These are phyloP conservation scores for Lasioglossum pauxillum DNA, from an alignment of 2,888 invertebrate species.

Conservation along the genomic window DNA sequence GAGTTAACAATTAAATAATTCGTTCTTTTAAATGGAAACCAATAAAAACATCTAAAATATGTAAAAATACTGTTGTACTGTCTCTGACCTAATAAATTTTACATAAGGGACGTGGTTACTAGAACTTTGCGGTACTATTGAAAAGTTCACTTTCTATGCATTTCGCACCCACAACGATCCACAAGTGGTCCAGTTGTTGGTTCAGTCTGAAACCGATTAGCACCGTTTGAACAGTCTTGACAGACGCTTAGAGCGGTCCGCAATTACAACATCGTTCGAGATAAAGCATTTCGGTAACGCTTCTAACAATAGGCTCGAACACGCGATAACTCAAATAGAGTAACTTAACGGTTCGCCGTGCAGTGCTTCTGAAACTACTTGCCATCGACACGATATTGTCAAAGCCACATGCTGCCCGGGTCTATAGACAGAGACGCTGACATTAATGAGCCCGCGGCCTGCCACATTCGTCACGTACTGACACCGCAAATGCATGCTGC, in stretches of 20 bases:
- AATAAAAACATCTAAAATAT: neutral
- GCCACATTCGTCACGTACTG: constrained; percentile 34
- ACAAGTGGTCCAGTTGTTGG: neutral
- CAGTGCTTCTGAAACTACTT: constrained; percentile 54
- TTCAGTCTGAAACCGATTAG: neutral
- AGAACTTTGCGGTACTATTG: neutral
- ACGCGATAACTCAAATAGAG: neutral
- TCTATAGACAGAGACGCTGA: constrained; percentile 23
- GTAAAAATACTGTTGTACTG: neutral
- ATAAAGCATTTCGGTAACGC: neutral
- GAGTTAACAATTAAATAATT: neutral
- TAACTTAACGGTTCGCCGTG: constrained; percentile 2
- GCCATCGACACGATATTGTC: constrained; percentile 47
- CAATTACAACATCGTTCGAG: neutral
- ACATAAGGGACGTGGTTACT: neutral
- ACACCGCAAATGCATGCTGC: constrained; percentile 46
- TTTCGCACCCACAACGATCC: neutral
- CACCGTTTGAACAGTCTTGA: neutral
- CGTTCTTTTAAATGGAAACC: neutral
- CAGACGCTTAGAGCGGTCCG: neutral
- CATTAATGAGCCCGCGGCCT: constrained; percentile 30
- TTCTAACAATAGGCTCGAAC: neutral
- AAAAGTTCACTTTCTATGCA: neutral
- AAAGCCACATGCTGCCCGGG: constrained; percentile 44
- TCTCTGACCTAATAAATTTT: no score